Percentiles rank a stretch among this genome's conserved stretches.
Evolutionary conservation across 2,113 vertebrate genomes (phyloP).

Genomic region (Percopsis transmontana): DNA sequence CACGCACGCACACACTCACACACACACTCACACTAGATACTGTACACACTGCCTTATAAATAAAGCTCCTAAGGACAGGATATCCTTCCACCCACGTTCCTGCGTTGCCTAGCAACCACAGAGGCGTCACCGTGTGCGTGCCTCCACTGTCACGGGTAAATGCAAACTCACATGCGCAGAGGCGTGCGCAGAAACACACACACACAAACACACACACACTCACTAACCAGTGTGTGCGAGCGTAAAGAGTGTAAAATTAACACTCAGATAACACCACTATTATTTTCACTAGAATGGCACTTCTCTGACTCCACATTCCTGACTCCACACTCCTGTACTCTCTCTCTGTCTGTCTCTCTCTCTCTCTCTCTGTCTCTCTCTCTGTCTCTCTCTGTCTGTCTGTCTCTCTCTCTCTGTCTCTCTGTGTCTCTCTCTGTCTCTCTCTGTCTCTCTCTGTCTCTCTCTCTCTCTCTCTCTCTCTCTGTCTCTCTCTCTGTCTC

Average conservation of each 20-base stretch:
- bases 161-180: constrained; percentile 32
- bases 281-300: background rate
- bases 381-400: constrained; percentile 2
- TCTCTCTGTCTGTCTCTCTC: constrained; percentile 27
- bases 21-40: constrained; percentile 3
- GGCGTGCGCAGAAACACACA: constrained; percentile 9
- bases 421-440: constrained; percentile 46
- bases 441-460: constrained; percentile 43
- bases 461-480: constrained; percentile 2
- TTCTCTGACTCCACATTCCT: background rate
- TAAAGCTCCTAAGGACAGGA: constrained; percentile 77
- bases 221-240: background rate
- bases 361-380: background rate
- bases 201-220: constrained; percentile 12
- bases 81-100: constrained; percentile 76
- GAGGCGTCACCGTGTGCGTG: constrained; percentile 70
- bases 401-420: constrained; percentile 38
- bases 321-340: constrained; percentile 48
- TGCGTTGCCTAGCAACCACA: constrained; percentile 69
- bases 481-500: background rate
- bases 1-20: constrained; percentile 14
- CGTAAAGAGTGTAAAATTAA: background rate
- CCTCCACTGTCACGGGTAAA: constrained; percentile 45
- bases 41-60: constrained; percentile 50
- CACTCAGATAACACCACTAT: background rate